These are phyloP conservation scores for Plebejus melissa DNA, from an alignment of 2,888 invertebrate genomes.

Conservation along the genomic window DNA sequence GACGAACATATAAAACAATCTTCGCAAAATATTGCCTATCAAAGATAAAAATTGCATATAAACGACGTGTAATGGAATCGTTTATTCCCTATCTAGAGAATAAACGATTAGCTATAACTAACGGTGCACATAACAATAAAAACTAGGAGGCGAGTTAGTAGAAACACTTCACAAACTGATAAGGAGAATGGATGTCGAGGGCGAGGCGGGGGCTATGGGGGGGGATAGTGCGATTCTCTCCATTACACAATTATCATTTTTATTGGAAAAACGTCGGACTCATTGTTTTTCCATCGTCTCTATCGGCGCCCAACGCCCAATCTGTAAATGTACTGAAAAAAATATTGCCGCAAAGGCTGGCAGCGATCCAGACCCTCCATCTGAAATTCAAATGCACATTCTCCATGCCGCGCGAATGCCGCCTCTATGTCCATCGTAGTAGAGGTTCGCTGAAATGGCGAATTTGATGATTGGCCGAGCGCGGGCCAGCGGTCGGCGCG, in stretches of 20 bases:
- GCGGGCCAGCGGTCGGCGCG: not conserved
- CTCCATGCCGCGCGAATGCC: constrained; percentile 31
- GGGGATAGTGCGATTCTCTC: not conserved
- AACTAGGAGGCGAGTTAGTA: not conserved
- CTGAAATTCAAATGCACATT: constrained; percentile 55
- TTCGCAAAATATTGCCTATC: not conserved
- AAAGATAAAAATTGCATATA: not conserved
- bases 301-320: constrained; percentile 32
- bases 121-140: not conserved
- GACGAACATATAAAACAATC: not conserved
- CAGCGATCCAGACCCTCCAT: constrained; percentile 45
- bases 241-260: constrained; percentile 31
- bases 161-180: constrained; percentile 12
- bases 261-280: constrained; percentile 25
- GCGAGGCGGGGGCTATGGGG: not conserved
- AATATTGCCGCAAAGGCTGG: constrained; percentile 58
- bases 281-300: constrained; percentile 24
- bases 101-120: not conserved
- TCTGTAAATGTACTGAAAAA: constrained; percentile 65
- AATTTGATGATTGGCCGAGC: constrained; percentile 25
- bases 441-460: not conserved
- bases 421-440: not conserved
- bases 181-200: not conserved
- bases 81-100: not conserved
- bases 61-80: not conserved